Conservation (phyloP, 2,797 vertebrate genomes). For the Gorsachius magnificus region DNA sequence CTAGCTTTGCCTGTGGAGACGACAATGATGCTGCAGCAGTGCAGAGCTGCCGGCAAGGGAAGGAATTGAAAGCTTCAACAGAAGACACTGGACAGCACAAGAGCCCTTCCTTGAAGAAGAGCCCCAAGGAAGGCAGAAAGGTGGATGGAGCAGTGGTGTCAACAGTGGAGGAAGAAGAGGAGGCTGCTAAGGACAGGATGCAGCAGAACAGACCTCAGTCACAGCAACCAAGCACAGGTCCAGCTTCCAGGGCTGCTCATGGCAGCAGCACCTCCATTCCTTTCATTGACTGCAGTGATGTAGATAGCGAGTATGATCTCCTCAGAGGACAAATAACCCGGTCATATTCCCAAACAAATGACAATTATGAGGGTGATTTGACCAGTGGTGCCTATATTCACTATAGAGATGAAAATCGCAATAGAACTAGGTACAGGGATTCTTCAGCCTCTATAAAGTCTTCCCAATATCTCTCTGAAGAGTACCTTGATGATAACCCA, state of each 20-base stretch:
- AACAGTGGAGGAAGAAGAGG: conserved; percentile 74
- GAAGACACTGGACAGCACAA: conserved; percentile 75
- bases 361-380: conserved; percentile 80
- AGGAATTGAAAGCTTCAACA: conserved; percentile 78
- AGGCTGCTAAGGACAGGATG: conserved; percentile 68
- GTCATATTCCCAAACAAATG: conserved; percentile 83
- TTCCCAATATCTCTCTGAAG: conserved; percentile 76
- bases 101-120: conserved; percentile 73
- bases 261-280: conserved; percentile 86
- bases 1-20: conserved; percentile 73
- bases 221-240: conserved; percentile 92
- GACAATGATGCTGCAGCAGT: conserved; percentile 72
- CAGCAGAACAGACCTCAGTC: conserved; percentile 77
- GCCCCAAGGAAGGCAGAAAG: conserved; percentile 70
- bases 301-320: conserved; percentile 86
- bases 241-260: conserved; percentile 84
- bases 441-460: conserved; percentile 74
- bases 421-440: conserved; percentile 76
- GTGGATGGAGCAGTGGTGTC: conserved; percentile 68
- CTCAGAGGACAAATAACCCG: conserved; percentile 78
- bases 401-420: conserved; percentile 75
- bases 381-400: conserved; percentile 73
- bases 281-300: conserved; percentile 87
- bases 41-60: conserved; percentile 74
- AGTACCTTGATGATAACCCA: conserved; percentile 77